Evolutionary conservation across 2,888 invertebrate genomes (phyloP).

Genomic region (Nephrotoma appendiculata): DNA sequence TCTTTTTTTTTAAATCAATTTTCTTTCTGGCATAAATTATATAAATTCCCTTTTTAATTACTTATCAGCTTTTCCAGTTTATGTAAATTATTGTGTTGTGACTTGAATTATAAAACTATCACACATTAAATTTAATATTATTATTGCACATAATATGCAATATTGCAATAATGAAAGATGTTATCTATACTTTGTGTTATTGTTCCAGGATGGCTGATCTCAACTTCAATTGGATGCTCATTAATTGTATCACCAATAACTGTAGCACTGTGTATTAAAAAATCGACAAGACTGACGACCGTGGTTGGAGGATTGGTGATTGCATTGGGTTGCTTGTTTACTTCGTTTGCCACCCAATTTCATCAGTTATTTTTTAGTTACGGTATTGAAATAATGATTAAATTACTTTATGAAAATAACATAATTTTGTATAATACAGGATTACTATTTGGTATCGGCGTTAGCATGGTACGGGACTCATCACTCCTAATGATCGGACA

Average conservation of each 20-base stretch:
- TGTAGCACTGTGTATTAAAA: conserved; percentile 69
- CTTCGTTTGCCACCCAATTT: conserved; percentile 77
- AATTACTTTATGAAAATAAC: neutral
- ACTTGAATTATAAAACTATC: neutral
- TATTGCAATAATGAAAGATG: neutral
- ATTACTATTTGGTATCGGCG: conserved; percentile 61
- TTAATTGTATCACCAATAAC: conserved; percentile 70
- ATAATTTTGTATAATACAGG: conserved; percentile 24
- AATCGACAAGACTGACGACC: conserved; percentile 72
- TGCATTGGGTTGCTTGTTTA: conserved; percentile 75
- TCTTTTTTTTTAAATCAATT: neutral
- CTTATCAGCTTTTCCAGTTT: neutral
- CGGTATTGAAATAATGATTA: conserved; percentile 21
- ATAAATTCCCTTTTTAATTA: neutral
- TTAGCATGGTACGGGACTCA: conserved; percentile 71
- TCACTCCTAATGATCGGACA: conserved; percentile 81
- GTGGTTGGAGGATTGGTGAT: conserved; percentile 76
- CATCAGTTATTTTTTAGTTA: conserved; percentile 83
- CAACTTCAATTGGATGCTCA: conserved; percentile 62
- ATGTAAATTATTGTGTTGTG: neutral
- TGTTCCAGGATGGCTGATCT: conserved; percentile 68
- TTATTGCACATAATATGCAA: neutral
- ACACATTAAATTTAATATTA: neutral
- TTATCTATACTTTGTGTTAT: conserved; percentile 6
- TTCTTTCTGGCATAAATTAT: neutral